Percentiles rank a stretch among this genome's conserved stretches.
Evolutionary conservation across 2,888 invertebrate genomes (phyloP).

Genomic region (Polymixis lichenea): DNA sequence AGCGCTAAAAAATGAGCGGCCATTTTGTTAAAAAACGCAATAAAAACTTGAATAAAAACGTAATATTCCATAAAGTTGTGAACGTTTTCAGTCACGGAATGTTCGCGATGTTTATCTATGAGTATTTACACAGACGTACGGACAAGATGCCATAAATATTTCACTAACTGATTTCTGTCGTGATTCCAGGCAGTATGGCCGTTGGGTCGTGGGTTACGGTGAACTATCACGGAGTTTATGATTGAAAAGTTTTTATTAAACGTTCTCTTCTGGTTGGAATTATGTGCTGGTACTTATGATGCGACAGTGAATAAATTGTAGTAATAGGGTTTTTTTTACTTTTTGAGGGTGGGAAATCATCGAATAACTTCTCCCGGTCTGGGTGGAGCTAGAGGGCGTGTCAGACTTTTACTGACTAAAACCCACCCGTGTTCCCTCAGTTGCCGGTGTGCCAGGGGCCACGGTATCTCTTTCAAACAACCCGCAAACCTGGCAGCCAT

Average conservation of each 20-base stretch:
- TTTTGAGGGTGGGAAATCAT: too few relatives aligned
- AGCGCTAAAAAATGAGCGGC: conserved; percentile 60
- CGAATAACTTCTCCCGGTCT: too few relatives aligned
- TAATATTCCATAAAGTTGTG: conserved; percentile 59
- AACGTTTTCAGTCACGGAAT: conserved; percentile 60
- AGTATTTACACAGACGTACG: conserved; percentile 63
- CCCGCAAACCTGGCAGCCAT: too few relatives aligned
- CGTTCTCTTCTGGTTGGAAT: conserved; percentile 23
- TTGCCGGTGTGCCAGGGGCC: too few relatives aligned
- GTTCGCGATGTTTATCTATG: conserved; percentile 61
- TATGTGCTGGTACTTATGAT: conserved; percentile 1
- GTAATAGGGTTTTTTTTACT: too few relatives aligned
- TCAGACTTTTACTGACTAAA: too few relatives aligned
- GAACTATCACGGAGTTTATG: conserved; percentile 49
- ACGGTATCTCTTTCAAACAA: too few relatives aligned
- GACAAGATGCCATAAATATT: conserved; percentile 63
- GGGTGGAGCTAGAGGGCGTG: too few relatives aligned
- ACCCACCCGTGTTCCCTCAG: too few relatives aligned
- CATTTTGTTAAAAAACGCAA: conserved; percentile 61
- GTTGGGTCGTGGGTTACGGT: conserved; percentile 35
- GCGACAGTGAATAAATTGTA: neutral
- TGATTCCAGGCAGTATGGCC: conserved; percentile 60
- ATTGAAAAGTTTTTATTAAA: conserved; percentile 40
- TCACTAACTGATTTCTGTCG: conserved; percentile 66
- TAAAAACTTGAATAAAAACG: conserved; percentile 61